Base-by-base conservation (phyloP, 2,888 invertebrate genomes). In the Drosophila fulvimacula region DNA sequence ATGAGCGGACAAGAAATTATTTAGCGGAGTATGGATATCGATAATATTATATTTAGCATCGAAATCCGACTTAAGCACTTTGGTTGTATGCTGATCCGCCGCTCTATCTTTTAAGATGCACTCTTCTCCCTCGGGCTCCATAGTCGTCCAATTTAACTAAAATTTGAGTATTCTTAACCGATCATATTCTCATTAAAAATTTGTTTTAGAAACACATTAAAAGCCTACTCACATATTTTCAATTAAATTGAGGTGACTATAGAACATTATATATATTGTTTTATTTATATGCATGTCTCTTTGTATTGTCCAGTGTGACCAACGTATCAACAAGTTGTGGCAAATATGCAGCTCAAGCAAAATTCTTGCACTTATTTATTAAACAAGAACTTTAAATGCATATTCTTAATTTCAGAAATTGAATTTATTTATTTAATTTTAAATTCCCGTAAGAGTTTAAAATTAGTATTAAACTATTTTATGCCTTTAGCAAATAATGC, bases 1-100 rank as follows among this genome's bases (percentile, higher is more conserved):
- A 56, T 94, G 95, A 0, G 94, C 95, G 49, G 94, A 94, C 53
- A 95, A 91, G 15, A 93, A 92, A 1, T 93, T 88, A 86, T 95
- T 94, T 15, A 93, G 92, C 0, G 96, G 96, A 0, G 95, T 95
- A 1, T 81, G 75, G 3, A 93, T 91, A 73, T 94, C 93, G 42
- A 94, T 76, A 51, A 95, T 92, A 19, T 92, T 87, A 69, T 93
- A 93, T 70, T 92, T 92, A 52, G 82, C 71, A 81, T 92, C 92
- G 36, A 92, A 92, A 19, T 92, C 91, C 21, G 81, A 70, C 46
- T 76, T 72, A 11, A 81, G 75, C 2, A 66, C n/a, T 51, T 73
- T 73, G 24, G 21, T 17, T 30, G 30, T 9, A 9, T 30, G 30
- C 10, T 11, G 32, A 5, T 34, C 24, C 7, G 24, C 6, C 17